A percentile compares a stretch with the other conserved stretches of the same genome.
These are phyloP conservation scores for Apamea monoglypha DNA, from an alignment of 2,888 invertebrate genomes.

Conservation along the genomic window DNA sequence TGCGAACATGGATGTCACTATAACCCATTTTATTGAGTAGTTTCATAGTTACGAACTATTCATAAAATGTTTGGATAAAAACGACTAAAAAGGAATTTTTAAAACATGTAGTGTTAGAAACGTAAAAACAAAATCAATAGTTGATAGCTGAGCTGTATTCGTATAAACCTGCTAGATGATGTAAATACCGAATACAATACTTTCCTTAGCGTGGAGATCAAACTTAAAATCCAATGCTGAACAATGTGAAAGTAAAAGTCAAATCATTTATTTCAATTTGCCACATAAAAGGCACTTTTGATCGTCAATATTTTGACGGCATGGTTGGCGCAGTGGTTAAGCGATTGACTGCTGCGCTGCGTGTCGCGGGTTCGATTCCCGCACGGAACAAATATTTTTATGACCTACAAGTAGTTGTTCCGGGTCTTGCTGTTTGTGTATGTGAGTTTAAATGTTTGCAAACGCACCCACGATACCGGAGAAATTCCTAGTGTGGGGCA, in stretches of 20 bases:
- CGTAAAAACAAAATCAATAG: not conserved
- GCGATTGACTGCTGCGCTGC: too few species aligned
- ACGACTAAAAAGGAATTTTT: not conserved
- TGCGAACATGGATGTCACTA: not conserved
- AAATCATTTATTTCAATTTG: not conserved
- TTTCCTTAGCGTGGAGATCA: not conserved
- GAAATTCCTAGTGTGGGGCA: too few species aligned
- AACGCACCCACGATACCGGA: too few species aligned
- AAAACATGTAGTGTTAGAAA: not conserved
- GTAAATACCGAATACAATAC: not conserved
- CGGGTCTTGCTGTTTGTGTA: too few species aligned
- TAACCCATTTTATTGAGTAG: not conserved
- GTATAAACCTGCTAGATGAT: not conserved
- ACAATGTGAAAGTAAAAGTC: not conserved
- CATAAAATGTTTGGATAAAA: not conserved
- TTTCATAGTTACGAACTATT: not conserved
- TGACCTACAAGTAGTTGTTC: too few species aligned
- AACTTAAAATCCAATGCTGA: not conserved
- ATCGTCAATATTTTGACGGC: not conserved
- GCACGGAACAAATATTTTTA: too few species aligned
- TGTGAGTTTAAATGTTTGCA: too few species aligned
- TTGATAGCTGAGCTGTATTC: not conserved
- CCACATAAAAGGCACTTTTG: not conserved
- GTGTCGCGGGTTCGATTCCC: too few species aligned
- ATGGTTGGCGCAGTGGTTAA: too few species aligned